A percentile compares a stretch with the other conserved stretches of the same genome.
Conservation (phyloP, 2,888 invertebrate species). For the Rosalia funebris region DNA sequence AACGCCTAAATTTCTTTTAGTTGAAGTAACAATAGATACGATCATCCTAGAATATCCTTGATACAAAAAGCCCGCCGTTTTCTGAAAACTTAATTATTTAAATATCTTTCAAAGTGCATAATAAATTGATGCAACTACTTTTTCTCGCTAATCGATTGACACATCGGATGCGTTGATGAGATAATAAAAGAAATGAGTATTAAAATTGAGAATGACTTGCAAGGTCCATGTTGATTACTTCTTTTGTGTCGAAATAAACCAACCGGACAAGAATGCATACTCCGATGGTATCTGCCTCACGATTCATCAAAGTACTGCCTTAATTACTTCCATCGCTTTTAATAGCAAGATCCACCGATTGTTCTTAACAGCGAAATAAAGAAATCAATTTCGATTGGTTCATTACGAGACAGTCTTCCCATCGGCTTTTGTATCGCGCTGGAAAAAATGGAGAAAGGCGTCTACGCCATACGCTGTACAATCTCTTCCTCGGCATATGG, state of each 20-base stretch:
- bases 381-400: constrained; percentile 22
- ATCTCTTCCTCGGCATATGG: constrained; percentile 8
- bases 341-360: constrained; percentile 14
- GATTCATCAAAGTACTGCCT: constrained; percentile 23
- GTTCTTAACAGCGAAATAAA: constrained; percentile 18
- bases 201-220: constrained; percentile 55
- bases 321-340: constrained; percentile 18
- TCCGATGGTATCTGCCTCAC: constrained; percentile 36
- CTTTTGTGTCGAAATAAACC: constrained; percentile 50
- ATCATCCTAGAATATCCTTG: too few species aligned
- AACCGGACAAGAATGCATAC: constrained; percentile 32
- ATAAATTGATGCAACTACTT: too few species aligned
- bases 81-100: too few species aligned
- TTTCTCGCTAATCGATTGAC: too few species aligned
- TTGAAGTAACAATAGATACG: too few species aligned
- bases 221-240: constrained; percentile 49
- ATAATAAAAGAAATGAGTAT: constrained; percentile 33
- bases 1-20: too few species aligned
- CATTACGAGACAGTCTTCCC: constrained; percentile 12
- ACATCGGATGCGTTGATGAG: constrained; percentile 26
- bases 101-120: too few species aligned
- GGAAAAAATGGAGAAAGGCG: background rate
- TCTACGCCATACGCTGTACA: constrained; percentile 4
- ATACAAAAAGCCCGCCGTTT: too few species aligned
- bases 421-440: background rate